Conservation (phyloP, 2,113 vertebrate species). For the Perognathus longimembris region DNA sequence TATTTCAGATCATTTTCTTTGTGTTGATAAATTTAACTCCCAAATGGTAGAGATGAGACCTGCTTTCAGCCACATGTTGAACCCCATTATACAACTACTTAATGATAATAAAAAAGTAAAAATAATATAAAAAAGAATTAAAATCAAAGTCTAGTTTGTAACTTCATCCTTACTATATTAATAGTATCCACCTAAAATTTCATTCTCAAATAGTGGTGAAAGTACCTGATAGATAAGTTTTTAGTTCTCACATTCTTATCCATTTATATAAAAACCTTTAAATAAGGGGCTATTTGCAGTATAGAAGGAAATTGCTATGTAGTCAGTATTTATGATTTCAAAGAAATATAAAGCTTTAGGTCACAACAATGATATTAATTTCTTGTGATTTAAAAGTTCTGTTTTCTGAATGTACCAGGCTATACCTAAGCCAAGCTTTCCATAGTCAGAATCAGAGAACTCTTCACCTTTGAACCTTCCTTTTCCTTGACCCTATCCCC, state of each 20-base stretch:
- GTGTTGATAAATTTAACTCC: conserved; percentile 8
- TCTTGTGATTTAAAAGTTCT: not conserved
- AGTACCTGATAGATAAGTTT: not conserved
- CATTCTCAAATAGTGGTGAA: conserved; percentile 23
- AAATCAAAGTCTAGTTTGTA: conserved; percentile 37
- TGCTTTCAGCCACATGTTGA: not conserved
- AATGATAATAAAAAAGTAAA: no score
- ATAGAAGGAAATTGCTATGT: not conserved
- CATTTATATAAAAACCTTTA: not conserved
- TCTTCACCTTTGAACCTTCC: not conserved
- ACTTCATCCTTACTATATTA: conserved; percentile 16
- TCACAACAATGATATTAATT: not conserved
- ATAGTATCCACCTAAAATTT: conserved; percentile 11
- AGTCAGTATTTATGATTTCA: not conserved
- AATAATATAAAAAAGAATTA: not conserved
- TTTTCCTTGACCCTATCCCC: not conserved
- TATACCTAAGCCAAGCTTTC: not conserved
- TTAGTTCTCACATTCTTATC: conserved; percentile 13
- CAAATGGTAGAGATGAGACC: not conserved
- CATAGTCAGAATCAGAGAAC: not conserved
- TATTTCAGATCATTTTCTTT: conserved; percentile 47
- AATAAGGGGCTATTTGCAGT: not conserved
- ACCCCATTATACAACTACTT: no score
- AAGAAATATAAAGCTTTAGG: conserved; percentile 7
- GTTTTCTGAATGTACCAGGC: not conserved